Conservation (phyloP, 1,140 invertebrate species). For the Drosophila trapezifrons region DNA sequence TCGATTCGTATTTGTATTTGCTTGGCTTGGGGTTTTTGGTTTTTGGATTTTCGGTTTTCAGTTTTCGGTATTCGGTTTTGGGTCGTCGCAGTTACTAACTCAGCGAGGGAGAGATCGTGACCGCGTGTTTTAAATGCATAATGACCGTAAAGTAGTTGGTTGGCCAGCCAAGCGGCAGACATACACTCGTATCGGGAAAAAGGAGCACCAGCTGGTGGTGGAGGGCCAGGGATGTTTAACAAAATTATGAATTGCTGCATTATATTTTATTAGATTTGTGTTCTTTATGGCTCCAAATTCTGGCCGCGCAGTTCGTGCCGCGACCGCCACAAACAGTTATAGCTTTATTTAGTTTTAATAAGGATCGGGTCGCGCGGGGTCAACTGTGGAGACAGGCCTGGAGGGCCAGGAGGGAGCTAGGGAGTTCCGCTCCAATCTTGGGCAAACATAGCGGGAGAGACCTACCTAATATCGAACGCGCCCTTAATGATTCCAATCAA, state of each 20-base stretch:
- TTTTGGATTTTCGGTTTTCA: slow-evolving; percentile 36
- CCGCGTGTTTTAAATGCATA: slow-evolving; percentile 84
- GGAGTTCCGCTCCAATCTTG: slow-evolving; percentile 41
- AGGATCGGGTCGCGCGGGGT: slow-evolving; percentile 64
- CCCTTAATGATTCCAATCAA: slow-evolving; percentile 80
- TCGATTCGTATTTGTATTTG: slow-evolving; percentile 62
- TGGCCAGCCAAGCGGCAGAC: slow-evolving; percentile 50
- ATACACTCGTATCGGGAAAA: slow-evolving; percentile 60
- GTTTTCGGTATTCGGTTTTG: slow-evolving; percentile 36
- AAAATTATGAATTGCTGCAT: slow-evolving; percentile 82
- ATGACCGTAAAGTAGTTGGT: slow-evolving; percentile 84
- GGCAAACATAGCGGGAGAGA: slow-evolving; percentile 29
- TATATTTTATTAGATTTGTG: slow-evolving; percentile 79
- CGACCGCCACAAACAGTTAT: slow-evolving; percentile 62
- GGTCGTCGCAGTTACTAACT: slow-evolving; percentile 78
- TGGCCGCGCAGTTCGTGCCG: slow-evolving; percentile 55
- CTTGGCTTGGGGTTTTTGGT: slow-evolving; percentile 9
- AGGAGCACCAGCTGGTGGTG: slow-evolving; percentile 55
- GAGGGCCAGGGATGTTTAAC: slow-evolving; percentile 66
- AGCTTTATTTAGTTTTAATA: slow-evolving; percentile 82
- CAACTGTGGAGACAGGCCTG: slow-evolving; percentile 40
- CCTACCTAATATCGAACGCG: slow-evolving; percentile 63
- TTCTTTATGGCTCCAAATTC: slow-evolving; percentile 63
- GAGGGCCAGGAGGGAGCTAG: no score
- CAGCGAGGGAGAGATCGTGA: slow-evolving; percentile 80